Conservation (phyloP, 2,888 invertebrate species). For the Adelognathus sp. region DNA sequence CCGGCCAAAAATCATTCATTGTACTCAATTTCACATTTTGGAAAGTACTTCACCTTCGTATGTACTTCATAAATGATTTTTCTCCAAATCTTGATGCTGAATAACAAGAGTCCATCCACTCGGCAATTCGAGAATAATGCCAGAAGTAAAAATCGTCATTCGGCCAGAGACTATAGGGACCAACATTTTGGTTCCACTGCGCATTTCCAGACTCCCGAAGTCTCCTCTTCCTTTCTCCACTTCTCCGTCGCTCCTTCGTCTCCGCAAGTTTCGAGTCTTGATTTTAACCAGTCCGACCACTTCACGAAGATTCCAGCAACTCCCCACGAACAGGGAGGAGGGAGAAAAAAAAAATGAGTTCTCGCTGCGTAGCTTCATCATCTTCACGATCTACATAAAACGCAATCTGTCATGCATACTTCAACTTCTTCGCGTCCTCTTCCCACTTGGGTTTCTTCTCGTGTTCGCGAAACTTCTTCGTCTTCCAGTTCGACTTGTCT, state of each 20-base stretch:
- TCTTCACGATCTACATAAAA: not conserved
- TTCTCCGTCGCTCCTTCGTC: slow-evolving; percentile 14
- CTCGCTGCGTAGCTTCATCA: slow-evolving; percentile 19
- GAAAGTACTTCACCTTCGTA: too few relatives aligned
- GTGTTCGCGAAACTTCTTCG: not conserved
- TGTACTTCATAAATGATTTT: too few relatives aligned
- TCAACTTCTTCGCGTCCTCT: not conserved
- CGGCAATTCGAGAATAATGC: too few relatives aligned
- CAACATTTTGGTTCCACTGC: too few relatives aligned
- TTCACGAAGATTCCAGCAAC: slow-evolving; percentile 24
- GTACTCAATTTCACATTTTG: too few relatives aligned
- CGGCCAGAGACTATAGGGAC: too few relatives aligned
- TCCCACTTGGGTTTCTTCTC: not conserved
- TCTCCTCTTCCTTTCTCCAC: slow-evolving; percentile 33
- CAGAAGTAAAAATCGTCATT: too few relatives aligned
- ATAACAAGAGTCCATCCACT: too few relatives aligned
- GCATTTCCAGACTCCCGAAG: slow-evolving; percentile 36
- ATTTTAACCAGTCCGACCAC: slow-evolving; percentile 47
- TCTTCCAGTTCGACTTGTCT: slow-evolving; percentile 21
- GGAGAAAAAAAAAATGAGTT: slow-evolving; percentile 6
- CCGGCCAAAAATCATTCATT: too few relatives aligned
- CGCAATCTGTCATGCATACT: not conserved
- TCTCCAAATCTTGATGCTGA: too few relatives aligned
- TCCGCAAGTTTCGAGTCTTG: slow-evolving; percentile 41
- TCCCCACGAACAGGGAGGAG: slow-evolving; percentile 1